phyloP scores from a whole-genome alignment of 1,140 invertebrate genomes.

The Stegodyphus mimosarum region DNA sequence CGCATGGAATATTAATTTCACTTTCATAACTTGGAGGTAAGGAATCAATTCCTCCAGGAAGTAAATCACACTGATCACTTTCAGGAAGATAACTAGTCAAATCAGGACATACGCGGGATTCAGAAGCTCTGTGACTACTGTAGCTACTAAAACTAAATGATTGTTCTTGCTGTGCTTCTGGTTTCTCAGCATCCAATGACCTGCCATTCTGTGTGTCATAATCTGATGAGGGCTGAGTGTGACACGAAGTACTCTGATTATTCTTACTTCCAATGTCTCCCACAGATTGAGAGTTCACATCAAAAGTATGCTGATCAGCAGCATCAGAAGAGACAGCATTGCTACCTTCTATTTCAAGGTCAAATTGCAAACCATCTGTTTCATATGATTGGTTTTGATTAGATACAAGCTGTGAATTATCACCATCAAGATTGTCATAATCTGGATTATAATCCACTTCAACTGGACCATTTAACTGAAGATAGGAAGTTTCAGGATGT shows the following conservation, averaged over 20 bases:
- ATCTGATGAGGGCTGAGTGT: slow-evolving; percentile 19
- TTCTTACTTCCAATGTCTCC: background rate
- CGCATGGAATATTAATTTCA: slow-evolving; percentile 35
- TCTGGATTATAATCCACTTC: slow-evolving; percentile 72
- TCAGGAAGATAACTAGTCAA: slow-evolving; percentile 58
- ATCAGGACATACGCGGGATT: slow-evolving; percentile 43
- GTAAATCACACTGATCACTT: slow-evolving; percentile 56
- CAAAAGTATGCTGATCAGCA: background rate
- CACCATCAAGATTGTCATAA: slow-evolving; percentile 67
- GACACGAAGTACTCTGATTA: background rate
- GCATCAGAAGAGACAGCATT: background rate
- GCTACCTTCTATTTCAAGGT: slow-evolving; percentile 42
- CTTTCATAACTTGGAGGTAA: slow-evolving; percentile 42
- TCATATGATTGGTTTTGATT: slow-evolving; percentile 44
- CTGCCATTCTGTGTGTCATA: slow-evolving; percentile 27
- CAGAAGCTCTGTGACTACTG: slow-evolving; percentile 13
- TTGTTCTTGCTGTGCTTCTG: slow-evolving; percentile 56
- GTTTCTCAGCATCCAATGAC: slow-evolving; percentile 43
- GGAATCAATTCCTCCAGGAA: slow-evolving; percentile 23
- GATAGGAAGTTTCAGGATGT: slow-evolving; percentile 17
- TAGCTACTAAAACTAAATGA: slow-evolving; percentile 23
- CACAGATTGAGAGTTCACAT: background rate
- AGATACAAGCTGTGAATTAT: slow-evolving; percentile 16
- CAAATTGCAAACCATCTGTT: slow-evolving; percentile 54
- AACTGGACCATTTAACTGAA: slow-evolving; percentile 71